phyloP scores from a whole-genome alignment of 1,140 invertebrate genomes.

The Muscidifurax raptorellus region DNA sequence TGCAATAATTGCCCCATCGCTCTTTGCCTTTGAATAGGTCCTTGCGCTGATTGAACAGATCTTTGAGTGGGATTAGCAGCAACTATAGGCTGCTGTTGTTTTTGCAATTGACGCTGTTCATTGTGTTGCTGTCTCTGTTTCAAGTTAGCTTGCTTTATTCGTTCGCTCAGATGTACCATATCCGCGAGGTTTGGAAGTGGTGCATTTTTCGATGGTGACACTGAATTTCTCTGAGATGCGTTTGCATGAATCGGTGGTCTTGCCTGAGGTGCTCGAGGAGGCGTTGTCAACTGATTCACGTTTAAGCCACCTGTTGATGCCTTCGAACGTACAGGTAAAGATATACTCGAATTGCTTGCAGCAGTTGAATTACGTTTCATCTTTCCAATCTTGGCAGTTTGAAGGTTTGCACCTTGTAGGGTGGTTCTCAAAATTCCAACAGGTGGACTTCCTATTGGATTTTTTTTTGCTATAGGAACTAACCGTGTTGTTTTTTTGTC shows the following conservation, averaged over 20 bases:
- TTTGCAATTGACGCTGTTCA: conserved; percentile 39
- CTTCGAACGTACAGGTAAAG: conserved; percentile 13
- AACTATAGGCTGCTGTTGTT: conserved; percentile 41
- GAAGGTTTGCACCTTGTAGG: conserved; percentile 15
- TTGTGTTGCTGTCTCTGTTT: conserved; percentile 47
- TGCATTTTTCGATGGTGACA: conserved; percentile 43
- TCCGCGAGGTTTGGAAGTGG: conserved; percentile 34
- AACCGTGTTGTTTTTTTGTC: conserved; percentile 30
- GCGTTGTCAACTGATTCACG: neutral
- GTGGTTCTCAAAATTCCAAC: conserved; percentile 39
- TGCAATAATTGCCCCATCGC: conserved; percentile 15
- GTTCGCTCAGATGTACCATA: conserved; percentile 64
- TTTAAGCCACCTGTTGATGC: conserved; percentile 3
- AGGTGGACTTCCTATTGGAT: neutral
- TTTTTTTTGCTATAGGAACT: conserved; percentile 31
- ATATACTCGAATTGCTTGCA: conserved; percentile 36
- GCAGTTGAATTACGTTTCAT: conserved; percentile 39
- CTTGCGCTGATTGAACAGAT: conserved; percentile 28
- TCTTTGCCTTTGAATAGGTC: conserved; percentile 24
- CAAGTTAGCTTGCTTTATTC: conserved; percentile 62
- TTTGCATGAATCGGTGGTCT: conserved; percentile 52
- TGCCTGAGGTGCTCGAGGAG: conserved; percentile 47
- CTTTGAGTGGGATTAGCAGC: neutral
- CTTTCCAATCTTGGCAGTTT: conserved; percentile 15
- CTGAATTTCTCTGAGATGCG: conserved; percentile 29